These are phyloP conservation scores for Bombus waltoni DNA, from an alignment of 1,140 invertebrate species.

Conservation along the genomic window DNA sequence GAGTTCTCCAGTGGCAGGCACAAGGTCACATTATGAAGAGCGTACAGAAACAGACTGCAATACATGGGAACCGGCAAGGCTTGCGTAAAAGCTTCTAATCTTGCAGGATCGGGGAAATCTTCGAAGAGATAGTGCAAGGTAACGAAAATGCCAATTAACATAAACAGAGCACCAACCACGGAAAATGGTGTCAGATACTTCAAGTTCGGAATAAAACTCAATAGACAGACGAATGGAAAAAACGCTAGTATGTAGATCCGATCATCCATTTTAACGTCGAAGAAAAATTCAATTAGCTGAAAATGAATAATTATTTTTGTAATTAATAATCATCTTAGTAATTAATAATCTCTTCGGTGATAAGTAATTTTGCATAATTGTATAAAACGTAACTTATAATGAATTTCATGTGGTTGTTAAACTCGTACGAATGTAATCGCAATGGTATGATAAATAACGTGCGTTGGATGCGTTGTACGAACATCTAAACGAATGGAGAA, in stretches of 20 bases:
- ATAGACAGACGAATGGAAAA: conserved; percentile 76
- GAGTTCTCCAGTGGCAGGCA: conserved; percentile 84
- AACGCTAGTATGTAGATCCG: conserved; percentile 73
- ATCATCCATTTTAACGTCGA: conserved; percentile 27
- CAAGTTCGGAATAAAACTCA: conserved; percentile 83
- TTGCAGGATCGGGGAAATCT: conserved; percentile 69
- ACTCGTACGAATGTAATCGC: too few relatives aligned
- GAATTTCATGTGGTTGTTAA: too few relatives aligned
- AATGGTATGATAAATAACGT: too few relatives aligned
- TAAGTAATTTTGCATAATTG: too few relatives aligned
- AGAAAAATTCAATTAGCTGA: conserved; percentile 72
- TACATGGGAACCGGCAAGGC: conserved; percentile 71
- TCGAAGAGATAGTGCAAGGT: conserved; percentile 81
- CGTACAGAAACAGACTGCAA: conserved; percentile 84
- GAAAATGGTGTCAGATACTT: conserved; percentile 85
- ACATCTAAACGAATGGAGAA: too few relatives aligned
- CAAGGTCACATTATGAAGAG: conserved; percentile 84
- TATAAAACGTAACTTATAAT: too few relatives aligned
- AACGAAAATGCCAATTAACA: conserved; percentile 77
- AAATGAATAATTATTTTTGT: conserved; percentile 2
- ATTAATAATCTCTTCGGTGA: too few relatives aligned
- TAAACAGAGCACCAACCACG: conserved; percentile 82
- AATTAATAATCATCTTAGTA: too few relatives aligned
- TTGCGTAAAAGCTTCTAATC: conserved; percentile 55
- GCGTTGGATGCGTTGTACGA: too few relatives aligned